Percentiles rank a stretch among this genome's conserved stretches.
Conservation (phyloP, 2,888 invertebrate species). For the Anticlea derivata region DNA sequence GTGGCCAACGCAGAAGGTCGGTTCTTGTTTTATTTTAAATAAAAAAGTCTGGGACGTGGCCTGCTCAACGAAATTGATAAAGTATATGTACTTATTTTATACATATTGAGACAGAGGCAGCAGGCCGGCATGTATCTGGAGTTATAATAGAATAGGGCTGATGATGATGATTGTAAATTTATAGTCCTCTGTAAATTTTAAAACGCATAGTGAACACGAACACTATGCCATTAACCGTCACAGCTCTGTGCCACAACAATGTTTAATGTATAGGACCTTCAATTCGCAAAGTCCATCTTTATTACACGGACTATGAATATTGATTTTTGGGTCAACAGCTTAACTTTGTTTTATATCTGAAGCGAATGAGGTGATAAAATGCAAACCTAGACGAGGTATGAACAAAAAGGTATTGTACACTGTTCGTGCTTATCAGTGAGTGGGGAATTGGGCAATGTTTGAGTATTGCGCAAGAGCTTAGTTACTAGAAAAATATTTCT, state of each 20-base stretch:
- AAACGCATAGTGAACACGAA: neutral
- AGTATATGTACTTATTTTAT: too few species aligned
- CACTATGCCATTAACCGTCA: slow-evolving; percentile 7
- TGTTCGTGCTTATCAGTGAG: slow-evolving; percentile 40
- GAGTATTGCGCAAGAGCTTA: slow-evolving; percentile 31
- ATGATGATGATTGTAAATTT: too few species aligned
- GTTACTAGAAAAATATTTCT: slow-evolving; percentile 23
- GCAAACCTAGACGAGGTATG: slow-evolving; percentile 31
- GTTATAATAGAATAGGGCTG: too few species aligned
- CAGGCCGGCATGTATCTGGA: too few species aligned
- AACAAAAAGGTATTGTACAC: slow-evolving; percentile 26
- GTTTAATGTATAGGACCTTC: slow-evolving; percentile 76
- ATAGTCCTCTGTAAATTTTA: neutral
- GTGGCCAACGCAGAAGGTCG: too few species aligned
- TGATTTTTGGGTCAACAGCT: slow-evolving; percentile 80
- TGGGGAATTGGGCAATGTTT: slow-evolving; percentile 35
- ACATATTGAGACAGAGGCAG: too few species aligned
- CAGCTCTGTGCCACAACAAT: slow-evolving; percentile 52
- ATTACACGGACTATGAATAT: slow-evolving; percentile 74
- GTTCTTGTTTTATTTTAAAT: too few species aligned
- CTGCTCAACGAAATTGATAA: too few species aligned
- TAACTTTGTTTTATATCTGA: slow-evolving; percentile 56
- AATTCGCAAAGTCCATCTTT: slow-evolving; percentile 76
- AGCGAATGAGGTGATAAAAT: slow-evolving; percentile 51
- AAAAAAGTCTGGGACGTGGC: too few species aligned